Conservation (phyloP, 2,888 invertebrate species). For the Diarsia brunnea region DNA sequence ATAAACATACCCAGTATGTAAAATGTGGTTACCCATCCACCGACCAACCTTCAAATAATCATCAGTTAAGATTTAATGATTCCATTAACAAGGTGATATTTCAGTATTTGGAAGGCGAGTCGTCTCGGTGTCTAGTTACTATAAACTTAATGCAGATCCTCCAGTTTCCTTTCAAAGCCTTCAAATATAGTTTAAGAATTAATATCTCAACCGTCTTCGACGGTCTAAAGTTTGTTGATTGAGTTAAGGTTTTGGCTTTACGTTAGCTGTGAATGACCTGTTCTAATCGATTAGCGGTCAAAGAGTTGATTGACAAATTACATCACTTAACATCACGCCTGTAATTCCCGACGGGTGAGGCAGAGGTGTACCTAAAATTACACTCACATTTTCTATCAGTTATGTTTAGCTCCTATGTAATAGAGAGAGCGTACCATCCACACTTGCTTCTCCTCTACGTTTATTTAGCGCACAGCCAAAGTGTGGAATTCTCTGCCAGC, state of each 20-base stretch:
- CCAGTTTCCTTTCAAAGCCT: not conserved
- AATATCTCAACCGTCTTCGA: not conserved
- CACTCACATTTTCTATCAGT: too few species aligned
- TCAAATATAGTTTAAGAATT: constrained; percentile 12
- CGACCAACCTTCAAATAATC: too few species aligned
- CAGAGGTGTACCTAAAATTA: not conserved
- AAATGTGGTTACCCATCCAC: too few species aligned
- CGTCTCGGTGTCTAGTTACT: not conserved
- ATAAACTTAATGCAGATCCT: not conserved
- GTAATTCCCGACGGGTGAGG: too few species aligned
- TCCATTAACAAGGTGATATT: not conserved
- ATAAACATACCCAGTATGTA: too few species aligned
- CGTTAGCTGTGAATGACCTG: not conserved
- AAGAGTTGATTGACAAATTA: not conserved
- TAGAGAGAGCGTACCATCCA: too few species aligned
- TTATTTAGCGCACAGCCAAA: too few species aligned
- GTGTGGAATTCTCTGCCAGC: too few species aligned
- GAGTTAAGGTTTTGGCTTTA: not conserved
- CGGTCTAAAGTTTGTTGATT: constrained; percentile 5
- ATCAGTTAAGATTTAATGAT: too few species aligned
- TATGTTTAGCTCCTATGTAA: too few species aligned
- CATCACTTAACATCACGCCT: too few species aligned
- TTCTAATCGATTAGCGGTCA: not conserved
- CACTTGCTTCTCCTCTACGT: too few species aligned
- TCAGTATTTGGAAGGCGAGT: not conserved